Evolutionary conservation across 2,113 vertebrate species (phyloP).

Genomic region (Campylomormyrus numenius): DNA sequence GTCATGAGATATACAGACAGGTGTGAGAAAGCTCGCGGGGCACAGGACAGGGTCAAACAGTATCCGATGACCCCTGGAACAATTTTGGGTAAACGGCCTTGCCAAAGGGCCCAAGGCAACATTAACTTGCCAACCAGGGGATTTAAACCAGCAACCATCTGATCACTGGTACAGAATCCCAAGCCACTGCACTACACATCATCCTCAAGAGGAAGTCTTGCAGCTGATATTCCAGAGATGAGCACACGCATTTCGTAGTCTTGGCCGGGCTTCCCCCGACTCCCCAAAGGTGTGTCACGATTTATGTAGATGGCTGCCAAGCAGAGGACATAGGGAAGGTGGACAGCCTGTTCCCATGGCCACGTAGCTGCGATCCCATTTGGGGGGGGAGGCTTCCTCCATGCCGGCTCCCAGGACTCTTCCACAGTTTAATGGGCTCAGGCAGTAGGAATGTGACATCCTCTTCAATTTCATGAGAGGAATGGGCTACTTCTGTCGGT

Average conservation of each 20-base stretch:
- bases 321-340: not conserved
- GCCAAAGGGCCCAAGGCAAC: not conserved
- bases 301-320: not conserved
- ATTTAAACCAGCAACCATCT: not conserved
- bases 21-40: not conserved
- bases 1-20: not conserved
- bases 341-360: not conserved
- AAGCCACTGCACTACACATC: not conserved
- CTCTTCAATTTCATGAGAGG: not conserved
- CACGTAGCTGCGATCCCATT: not conserved
- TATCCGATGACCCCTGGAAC: not conserved
- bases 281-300: not conserved
- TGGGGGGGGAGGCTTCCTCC: not conserved
- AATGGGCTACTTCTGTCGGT: not conserved
- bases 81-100: not conserved
- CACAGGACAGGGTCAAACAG: not conserved
- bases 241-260: not conserved
- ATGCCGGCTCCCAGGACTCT: not conserved
- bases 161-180: not conserved
- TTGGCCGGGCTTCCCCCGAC: not conserved
- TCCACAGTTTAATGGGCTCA: not conserved
- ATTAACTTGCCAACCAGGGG: not conserved
- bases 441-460: not conserved
- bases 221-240: not conserved
- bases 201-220: not conserved